Base-by-base conservation (phyloP, 2,113 vertebrate species). In the Corydoras maculifer region DNA sequence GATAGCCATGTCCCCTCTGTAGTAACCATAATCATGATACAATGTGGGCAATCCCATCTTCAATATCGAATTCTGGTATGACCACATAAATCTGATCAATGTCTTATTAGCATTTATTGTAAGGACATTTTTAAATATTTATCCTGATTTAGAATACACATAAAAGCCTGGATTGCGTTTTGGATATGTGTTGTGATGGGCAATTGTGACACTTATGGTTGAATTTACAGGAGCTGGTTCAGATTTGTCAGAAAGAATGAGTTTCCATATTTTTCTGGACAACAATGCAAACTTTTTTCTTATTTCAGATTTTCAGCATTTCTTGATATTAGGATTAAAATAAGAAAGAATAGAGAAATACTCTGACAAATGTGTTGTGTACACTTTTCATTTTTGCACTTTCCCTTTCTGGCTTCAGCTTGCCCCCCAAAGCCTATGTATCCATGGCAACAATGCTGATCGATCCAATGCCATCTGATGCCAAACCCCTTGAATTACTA, bases 381-480 rank as follows among this genome's bases (percentile, higher is more conserved):
- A 35, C 29, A 29, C 58, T 67, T 73, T 66, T 78, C 58, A 62
- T 72, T 64, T 67, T 71, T 76, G 59, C 64, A 72, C 65, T 76
- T 76, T 76, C 48, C 48, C 59, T 63, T 61, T 63, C 64, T 74
- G 62, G 58, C 72, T 74, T 74, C 68, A 62, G 62, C 59, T 58
- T 51, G 35, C 74, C 74, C 69, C 57, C 57, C 58, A 74, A 67
- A 70, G 68, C 77, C 75, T 76, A 78, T 79, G 93, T 92, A 93
- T 92, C 92, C 86, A 91, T 91, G 84, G 90, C 85, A 88, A 93
- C 89, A 83, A 89, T 84, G 58, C 89, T 87, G 88, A 96, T 96
- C 90, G 91, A 94, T 94, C 91, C 91, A 88, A 90, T 91, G 91
- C 89, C 91, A 93, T 91, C 92, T 92, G 91, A 93, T 92, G 90